Evolutionary conservation across 2,888 invertebrate species (phyloP).

Genomic region (Leistus spinibarbis): DNA sequence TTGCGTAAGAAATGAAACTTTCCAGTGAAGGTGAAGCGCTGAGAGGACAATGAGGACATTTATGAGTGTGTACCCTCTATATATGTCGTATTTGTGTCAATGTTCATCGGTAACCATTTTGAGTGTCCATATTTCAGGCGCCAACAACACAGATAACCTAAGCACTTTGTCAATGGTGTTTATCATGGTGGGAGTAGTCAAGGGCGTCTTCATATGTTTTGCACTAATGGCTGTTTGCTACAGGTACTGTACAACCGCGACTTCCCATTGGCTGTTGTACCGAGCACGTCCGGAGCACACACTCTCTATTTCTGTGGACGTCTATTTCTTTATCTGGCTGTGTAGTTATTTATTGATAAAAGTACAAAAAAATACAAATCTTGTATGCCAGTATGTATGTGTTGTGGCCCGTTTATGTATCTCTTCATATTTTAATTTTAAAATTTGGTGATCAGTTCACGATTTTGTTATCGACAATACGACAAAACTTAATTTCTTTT

Average conservation of each 20-base stretch:
- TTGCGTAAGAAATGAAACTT: neutral
- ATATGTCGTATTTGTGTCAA: conserved; percentile 42
- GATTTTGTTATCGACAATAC: neutral
- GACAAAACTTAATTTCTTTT: neutral
- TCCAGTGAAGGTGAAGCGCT: neutral
- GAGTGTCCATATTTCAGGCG: conserved; percentile 63
- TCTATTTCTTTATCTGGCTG: conserved; percentile 16
- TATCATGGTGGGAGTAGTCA: conserved; percentile 91
- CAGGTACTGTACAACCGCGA: conserved; percentile 71
- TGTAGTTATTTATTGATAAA: conserved; percentile 10
- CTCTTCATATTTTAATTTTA: neutral
- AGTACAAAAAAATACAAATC: neutral
- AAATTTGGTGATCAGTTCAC: neutral
- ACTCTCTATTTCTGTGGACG: conserved; percentile 17
- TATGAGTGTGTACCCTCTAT: conserved; percentile 39
- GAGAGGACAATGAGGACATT: neutral
- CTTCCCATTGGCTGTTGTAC: conserved; percentile 24
- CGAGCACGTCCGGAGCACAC: conserved; percentile 26
- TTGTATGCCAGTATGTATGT: conserved; percentile 13
- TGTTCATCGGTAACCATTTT: conserved; percentile 13
- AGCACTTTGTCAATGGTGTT: conserved; percentile 90
- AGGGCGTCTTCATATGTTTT: conserved; percentile 94
- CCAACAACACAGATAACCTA: conserved; percentile 79
- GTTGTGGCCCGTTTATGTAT: conserved; percentile 7
- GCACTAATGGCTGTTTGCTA: conserved; percentile 94